Base-by-base conservation (phyloP, 2,888 invertebrate genomes). In the Campopleginae sp. region DNA sequence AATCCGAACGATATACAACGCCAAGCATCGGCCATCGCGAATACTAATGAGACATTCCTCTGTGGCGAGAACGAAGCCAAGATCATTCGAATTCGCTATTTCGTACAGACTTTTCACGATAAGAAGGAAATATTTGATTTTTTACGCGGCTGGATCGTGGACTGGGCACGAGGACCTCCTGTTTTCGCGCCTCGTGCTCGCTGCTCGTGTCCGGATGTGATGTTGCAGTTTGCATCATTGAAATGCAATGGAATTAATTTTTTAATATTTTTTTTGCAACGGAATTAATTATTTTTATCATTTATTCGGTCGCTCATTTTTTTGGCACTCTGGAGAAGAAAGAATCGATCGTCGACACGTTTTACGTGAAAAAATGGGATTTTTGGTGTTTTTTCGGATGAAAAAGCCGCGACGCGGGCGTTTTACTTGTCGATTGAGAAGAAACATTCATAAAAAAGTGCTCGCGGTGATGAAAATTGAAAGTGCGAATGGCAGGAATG, bases 1-100 rank as follows among this genome's bases (percentile, higher is more conserved):
- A 91, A 91, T 90, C 88, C 89, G 88, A 91, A 85, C 89, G 92
- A 92, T 92, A 92, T 92, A 91, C n/a, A n/a, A n/a, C 90, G 80
- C 51, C 75, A 76, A 85, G 89, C 90, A 89, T 91, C 89, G 88
- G 87, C 86, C 87, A 86, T 89, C 88, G 91, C 88, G 91, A 92
- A 91, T 92, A 91, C 90, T 90, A 90, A 92, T 88, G 89, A 90
- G 89, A 90, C 19, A 78, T n/a, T 44, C 4, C 19, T 46, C 17
- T 48, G 31, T 70, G n/a, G n/a, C n/a, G n/a, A 51, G 48, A 70
- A 27, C 17, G 23, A 51, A 7, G 33, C 19, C 51, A 5, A 19
- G 23, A 68, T 61, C 72, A 42, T 76, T 80, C 51, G 78, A 82
- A 85, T 80, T 66, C 83, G 19, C 33, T 58, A 80, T 68, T 76